These are phyloP conservation scores for Nixonia krombeini DNA, from an alignment of 1,140 invertebrate species.

Conservation along the genomic window DNA sequence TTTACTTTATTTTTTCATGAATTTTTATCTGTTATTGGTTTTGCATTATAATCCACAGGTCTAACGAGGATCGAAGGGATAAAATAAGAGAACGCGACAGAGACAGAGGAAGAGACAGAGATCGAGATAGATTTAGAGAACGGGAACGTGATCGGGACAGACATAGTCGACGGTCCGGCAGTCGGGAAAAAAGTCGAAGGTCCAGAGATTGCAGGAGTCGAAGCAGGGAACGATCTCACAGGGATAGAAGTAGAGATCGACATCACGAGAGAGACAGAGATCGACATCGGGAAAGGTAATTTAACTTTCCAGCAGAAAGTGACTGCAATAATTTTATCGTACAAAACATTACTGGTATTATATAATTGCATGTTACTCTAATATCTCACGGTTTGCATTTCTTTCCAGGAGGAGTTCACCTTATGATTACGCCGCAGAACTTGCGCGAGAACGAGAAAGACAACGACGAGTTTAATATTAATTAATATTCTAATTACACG, in stretches of 20 bases:
- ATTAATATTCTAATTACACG: conserved; percentile 6
- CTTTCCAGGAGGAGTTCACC: conserved; percentile 63
- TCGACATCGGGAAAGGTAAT: conserved; percentile 61
- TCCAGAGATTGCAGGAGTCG: conserved; percentile 62
- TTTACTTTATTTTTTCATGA: conserved; percentile 13
- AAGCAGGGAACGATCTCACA: conserved; percentile 62
- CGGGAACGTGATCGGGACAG: conserved; percentile 58
- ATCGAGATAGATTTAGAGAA: conserved; percentile 59
- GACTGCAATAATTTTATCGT: not conserved
- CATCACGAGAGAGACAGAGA: conserved; percentile 60
- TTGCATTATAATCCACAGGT: conserved; percentile 52
- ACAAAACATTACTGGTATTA: not conserved
- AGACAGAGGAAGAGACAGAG: conserved; percentile 56
- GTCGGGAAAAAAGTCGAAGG: conserved; percentile 57
- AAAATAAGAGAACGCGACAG: conserved; percentile 56
- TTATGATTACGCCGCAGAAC: conserved; percentile 66
- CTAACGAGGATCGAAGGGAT: conserved; percentile 63
- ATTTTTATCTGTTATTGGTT: not conserved
- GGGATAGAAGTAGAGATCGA: conserved; percentile 59
- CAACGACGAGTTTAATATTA: conserved; percentile 59
- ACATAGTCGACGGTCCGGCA: conserved; percentile 50
- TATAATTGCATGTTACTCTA: no score
- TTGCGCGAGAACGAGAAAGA: conserved; percentile 66
- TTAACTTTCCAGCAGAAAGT: not conserved
- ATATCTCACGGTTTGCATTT: no score